phyloP scores from a whole-genome alignment of 2,888 invertebrate species.

The Pammene aurita region DNA sequence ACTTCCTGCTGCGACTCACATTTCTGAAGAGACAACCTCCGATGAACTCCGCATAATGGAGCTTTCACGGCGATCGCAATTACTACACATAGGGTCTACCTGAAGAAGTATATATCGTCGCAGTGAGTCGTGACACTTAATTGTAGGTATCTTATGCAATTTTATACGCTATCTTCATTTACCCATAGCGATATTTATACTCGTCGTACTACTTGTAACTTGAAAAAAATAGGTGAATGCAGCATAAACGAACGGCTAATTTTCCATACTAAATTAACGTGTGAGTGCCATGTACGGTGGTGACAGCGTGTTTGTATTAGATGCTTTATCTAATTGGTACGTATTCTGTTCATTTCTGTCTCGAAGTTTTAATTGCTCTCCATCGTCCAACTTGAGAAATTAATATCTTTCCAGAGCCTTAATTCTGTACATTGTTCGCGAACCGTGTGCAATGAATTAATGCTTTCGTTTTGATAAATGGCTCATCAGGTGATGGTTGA shows the following conservation, averaged over 20 bases:
- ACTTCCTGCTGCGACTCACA: conserved; percentile 58
- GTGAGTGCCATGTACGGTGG: too few species aligned
- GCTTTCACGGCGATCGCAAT: background rate
- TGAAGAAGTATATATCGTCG: too few species aligned
- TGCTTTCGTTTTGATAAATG: conserved; percentile 24
- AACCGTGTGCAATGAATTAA: conserved; percentile 39
- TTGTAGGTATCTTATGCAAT: too few species aligned
- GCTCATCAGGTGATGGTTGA: background rate
- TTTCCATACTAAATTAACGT: too few species aligned
- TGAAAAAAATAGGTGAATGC: too few species aligned
- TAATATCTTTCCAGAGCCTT: conserved; percentile 68
- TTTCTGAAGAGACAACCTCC: conserved; percentile 49
- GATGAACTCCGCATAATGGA: background rate
- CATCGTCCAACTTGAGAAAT: conserved; percentile 71
- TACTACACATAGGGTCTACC: background rate
- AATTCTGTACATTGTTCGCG: conserved; percentile 58
- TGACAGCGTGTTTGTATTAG: too few species aligned
- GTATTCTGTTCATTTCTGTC: conserved; percentile 49
- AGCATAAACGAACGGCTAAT: too few species aligned
- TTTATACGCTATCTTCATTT: too few species aligned
- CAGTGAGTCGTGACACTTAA: too few species aligned
- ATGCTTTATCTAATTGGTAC: background rate
- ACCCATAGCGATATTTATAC: too few species aligned
- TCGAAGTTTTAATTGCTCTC: conserved; percentile 75
- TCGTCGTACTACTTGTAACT: too few species aligned